Percentiles rank a stretch among this genome's conserved stretches.
Conservation (phyloP, 2,113 vertebrate species). For the Speoplatyrhinus poulsoni region DNA sequence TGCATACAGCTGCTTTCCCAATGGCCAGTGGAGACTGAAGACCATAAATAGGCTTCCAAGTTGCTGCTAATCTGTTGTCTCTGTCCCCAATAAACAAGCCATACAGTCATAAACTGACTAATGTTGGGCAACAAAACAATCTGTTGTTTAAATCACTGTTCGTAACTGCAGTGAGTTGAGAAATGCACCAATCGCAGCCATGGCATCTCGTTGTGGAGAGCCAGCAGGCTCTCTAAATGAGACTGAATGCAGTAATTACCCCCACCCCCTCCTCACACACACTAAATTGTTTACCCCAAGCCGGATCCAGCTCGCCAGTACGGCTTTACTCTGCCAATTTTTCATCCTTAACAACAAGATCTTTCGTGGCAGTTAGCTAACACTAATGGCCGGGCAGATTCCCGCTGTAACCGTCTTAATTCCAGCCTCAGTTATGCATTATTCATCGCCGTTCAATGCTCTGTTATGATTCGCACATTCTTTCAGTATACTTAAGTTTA, state of each 20-base stretch:
- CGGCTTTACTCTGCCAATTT: conserved; percentile 61
- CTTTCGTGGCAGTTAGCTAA: conserved; percentile 59
- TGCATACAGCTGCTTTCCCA: conserved; percentile 50
- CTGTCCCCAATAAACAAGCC: neutral
- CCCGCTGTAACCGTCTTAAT: conserved; percentile 60
- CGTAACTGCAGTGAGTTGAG: conserved; percentile 50
- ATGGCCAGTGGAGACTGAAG: conserved; percentile 13
- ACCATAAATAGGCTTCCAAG: conserved; percentile 46
- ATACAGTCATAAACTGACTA: conserved; percentile 45
- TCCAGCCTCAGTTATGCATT: conserved; percentile 65
- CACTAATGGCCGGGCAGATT: conserved; percentile 21
- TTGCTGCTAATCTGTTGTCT: conserved; percentile 27
- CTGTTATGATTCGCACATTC: conserved; percentile 68
- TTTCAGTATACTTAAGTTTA: conserved; percentile 65
- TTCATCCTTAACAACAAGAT: conserved; percentile 59
- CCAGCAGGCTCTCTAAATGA: conserved; percentile 70
- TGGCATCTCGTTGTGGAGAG: conserved; percentile 53
- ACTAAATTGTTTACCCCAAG: conserved; percentile 75
- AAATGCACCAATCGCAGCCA: conserved; percentile 40
- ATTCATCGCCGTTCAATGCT: conserved; percentile 68
- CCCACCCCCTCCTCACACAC: conserved; percentile 18
- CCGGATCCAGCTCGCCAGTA: conserved; percentile 57
- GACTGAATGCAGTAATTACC: conserved; percentile 67
- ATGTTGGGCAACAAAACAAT: conserved; percentile 41
- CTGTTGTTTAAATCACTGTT: conserved; percentile 67